A percentile compares a stretch with the other conserved stretches of the same genome.
phyloP scores from a whole-genome alignment of 2,888 invertebrate species.

The Alloscopus bannaensis region DNA sequence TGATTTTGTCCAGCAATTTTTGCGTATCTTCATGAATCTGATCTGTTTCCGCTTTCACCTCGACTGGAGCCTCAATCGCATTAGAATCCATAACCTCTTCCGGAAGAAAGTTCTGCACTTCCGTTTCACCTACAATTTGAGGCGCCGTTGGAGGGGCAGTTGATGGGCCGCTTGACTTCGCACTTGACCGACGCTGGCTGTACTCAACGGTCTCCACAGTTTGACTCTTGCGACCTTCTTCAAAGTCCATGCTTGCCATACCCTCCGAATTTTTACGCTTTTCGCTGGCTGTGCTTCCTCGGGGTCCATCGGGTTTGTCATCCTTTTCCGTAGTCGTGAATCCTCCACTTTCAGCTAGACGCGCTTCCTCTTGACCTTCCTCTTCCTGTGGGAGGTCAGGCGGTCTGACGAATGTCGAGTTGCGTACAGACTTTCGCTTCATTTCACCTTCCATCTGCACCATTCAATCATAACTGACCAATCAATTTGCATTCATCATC shows the following conservation, averaged over 20 bases:
- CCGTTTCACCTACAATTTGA: not conserved
- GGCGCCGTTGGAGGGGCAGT: too few relatives aligned
- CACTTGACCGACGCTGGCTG: not conserved
- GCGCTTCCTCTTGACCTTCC: not conserved
- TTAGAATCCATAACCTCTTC: not conserved
- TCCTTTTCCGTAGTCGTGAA: not conserved
- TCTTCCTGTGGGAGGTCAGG: not conserved
- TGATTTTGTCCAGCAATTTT: conserved; percentile 19
- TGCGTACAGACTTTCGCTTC: conserved; percentile 2
- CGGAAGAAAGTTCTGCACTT: not conserved
- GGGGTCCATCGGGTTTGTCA: not conserved
- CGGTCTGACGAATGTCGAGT: too few relatives aligned
- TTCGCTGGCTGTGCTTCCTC: not conserved
- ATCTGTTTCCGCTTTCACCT: not conserved
- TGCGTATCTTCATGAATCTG: conserved; percentile 6
- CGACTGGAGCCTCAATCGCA: not conserved
- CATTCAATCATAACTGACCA: too few relatives aligned
- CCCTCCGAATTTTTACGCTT: not conserved
- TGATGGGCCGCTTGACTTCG: not conserved
- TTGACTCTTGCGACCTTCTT: not conserved
- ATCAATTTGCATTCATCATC: too few relatives aligned
- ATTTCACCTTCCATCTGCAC: conserved; percentile 4
- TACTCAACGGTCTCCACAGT: not conserved
- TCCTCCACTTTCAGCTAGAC: not conserved
- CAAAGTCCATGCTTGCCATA: not conserved